Evolutionary conservation across 2,888 invertebrate species (phyloP).

Genomic region (Xiphydria camelus): DNA sequence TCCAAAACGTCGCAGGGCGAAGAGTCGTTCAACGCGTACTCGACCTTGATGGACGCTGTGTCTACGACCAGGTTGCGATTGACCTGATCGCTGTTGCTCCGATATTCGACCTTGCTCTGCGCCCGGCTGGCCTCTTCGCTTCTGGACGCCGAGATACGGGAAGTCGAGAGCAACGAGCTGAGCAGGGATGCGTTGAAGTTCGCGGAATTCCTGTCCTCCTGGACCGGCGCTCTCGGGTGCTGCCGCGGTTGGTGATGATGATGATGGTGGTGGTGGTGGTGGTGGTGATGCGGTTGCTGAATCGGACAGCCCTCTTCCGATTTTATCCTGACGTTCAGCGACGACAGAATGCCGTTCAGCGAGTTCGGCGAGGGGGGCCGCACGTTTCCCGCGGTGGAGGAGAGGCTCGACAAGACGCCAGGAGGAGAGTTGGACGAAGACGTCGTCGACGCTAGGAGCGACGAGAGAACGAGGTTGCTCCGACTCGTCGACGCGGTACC

Average conservation of each 20-base stretch:
- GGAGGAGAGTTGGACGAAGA: neutral
- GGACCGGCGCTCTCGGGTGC: neutral
- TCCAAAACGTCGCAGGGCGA: conserved; percentile 39
- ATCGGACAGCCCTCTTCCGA: no score
- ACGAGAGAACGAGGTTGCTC: conserved; percentile 35
- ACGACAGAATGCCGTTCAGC: conserved; percentile 42
- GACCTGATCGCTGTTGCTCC: conserved; percentile 5
- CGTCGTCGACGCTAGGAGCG: conserved; percentile 31
- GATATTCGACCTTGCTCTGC: neutral
- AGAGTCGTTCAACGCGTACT: conserved; percentile 30
- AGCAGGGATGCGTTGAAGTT: conserved; percentile 35
- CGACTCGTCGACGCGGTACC: conserved; percentile 11
- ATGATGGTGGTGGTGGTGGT: no score
- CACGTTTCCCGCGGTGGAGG: neutral
- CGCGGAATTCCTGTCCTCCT: conserved; percentile 8
- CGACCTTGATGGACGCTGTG: conserved; percentile 35
- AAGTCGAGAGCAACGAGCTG: conserved; percentile 41
- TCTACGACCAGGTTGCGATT: conserved; percentile 1
- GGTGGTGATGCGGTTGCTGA: no score
- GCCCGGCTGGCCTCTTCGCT: conserved; percentile 19
- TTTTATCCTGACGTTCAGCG: conserved; percentile 41
- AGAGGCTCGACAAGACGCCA: conserved; percentile 3
- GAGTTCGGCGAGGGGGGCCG: conserved; percentile 36
- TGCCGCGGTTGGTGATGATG: conserved; percentile 12
- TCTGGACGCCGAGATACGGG: conserved; percentile 31